Conservation (phyloP, 2,113 vertebrate genomes). For the Cyphomyrus discorhynchus region DNA sequence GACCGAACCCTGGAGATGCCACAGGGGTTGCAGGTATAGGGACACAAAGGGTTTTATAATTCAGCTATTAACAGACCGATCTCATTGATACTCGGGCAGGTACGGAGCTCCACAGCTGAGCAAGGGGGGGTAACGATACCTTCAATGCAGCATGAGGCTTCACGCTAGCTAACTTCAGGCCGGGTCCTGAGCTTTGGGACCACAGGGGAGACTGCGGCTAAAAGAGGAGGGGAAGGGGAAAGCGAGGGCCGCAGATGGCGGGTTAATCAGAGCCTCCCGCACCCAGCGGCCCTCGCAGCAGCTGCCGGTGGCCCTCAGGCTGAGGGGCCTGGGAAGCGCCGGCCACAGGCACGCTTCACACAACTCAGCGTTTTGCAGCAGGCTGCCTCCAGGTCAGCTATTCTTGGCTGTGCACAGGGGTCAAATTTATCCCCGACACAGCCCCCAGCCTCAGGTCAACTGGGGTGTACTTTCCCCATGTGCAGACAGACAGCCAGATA, state of each 20-base stretch:
- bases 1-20: not conserved
- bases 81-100: not conserved
- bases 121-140: not conserved
- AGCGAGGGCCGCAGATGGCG: not conserved
- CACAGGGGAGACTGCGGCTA: not conserved
- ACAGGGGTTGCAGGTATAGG: not conserved
- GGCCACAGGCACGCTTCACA: not conserved
- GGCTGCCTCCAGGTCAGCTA: conserved; percentile 19
- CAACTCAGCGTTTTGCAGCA: conserved; percentile 15
- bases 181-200: not conserved
- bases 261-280: not conserved
- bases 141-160: not conserved
- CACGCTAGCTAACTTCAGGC: not conserved
- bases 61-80: not conserved
- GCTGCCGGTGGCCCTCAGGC: conserved; percentile 7
- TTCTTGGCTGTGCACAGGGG: not conserved
- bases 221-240: not conserved
- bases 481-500: not conserved
- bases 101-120: not conserved
- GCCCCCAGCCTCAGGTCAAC: not conserved
- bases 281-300: not conserved
- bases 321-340: not conserved
- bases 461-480: not conserved
- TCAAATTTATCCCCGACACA: conserved; percentile 11
- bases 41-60: not conserved